These are phyloP conservation scores for Silurus lanzhouensis DNA, from an alignment of 2,797 vertebrate species.

Conservation along the genomic window DNA sequence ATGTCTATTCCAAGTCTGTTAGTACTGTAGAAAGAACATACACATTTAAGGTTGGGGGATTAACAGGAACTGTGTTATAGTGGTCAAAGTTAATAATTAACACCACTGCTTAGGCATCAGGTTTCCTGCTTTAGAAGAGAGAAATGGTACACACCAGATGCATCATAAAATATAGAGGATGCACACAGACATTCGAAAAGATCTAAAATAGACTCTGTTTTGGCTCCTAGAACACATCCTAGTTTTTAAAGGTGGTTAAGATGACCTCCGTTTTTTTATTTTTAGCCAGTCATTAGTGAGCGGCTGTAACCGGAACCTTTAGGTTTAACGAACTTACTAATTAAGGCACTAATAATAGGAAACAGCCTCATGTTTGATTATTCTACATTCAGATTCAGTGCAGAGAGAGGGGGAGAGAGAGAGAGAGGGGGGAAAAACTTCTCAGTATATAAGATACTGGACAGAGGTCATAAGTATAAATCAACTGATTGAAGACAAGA, in stretches of 20 bases:
- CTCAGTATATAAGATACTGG: no score
- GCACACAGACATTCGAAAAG: neutral
- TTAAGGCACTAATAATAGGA: neutral
- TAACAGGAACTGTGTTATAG: neutral
- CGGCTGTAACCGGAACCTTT: neutral
- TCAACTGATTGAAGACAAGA: no score
- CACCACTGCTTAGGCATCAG: neutral
- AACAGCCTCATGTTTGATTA: neutral
- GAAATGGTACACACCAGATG: neutral
- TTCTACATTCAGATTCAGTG: neutral
- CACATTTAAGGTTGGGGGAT: neutral
- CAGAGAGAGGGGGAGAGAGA: neutral
- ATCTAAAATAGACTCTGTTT: neutral
- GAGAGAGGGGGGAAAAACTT: no score
- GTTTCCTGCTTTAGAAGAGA: neutral
- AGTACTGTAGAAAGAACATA: neutral
- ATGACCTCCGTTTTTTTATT: constrained; percentile 6
- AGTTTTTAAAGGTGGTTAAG: neutral
- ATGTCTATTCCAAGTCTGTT: neutral
- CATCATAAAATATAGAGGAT: neutral
- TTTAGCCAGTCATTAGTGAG: neutral
- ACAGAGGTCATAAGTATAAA: no score
- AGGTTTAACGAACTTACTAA: neutral
- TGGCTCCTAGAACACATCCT: neutral
- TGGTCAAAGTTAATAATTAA: neutral